phyloP scores from a whole-genome alignment of 2,797 vertebrate genomes.

The Apodemus agrarius region DNA sequence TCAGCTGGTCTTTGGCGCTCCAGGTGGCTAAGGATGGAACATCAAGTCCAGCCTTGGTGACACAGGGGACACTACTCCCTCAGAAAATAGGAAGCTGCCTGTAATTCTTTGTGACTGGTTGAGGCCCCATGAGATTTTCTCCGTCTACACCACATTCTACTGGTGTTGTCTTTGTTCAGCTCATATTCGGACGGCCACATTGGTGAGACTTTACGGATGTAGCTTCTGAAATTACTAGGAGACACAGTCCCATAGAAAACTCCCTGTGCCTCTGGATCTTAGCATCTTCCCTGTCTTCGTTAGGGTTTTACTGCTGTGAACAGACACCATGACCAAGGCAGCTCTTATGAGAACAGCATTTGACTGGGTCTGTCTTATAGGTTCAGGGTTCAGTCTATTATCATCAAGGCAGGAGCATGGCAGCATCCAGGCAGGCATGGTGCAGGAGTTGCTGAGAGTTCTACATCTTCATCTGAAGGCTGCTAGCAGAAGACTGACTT shows the following conservation, averaged over 20 bases:
- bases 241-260: not conserved
- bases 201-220: not conserved
- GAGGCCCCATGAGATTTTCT: not conserved
- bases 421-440: too few relatives aligned
- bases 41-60: not conserved
- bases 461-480: too few relatives aligned
- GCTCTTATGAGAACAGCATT: too few relatives aligned
- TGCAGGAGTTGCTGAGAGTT: too few relatives aligned
- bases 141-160: not conserved
- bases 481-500: too few relatives aligned
- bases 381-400: too few relatives aligned
- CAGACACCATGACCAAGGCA: too few relatives aligned
- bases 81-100: not conserved
- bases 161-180: not conserved
- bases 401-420: too few relatives aligned
- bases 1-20: not conserved
- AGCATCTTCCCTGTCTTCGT: not conserved
- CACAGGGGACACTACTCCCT: not conserved
- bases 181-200: not conserved
- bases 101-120: not conserved
- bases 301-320: too few relatives aligned
- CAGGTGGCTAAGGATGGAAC: not conserved
- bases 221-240: not conserved
- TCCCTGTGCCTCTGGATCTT: not conserved
- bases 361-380: too few relatives aligned